These are phyloP conservation scores for Aleiodes testaceus DNA, from an alignment of 2,888 invertebrate species.

Conservation along the genomic window DNA sequence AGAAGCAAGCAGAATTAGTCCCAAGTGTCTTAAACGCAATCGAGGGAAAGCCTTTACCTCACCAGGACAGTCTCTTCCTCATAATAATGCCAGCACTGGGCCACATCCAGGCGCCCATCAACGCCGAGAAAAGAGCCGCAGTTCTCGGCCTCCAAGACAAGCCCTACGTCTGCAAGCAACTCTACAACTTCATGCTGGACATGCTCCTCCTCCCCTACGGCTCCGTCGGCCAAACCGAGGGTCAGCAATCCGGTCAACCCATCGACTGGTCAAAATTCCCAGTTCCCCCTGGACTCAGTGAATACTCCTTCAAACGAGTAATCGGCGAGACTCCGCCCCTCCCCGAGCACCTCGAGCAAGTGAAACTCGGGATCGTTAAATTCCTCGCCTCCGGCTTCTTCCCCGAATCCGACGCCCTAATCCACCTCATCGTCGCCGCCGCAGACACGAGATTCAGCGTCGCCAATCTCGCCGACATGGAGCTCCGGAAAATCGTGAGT, in stretches of 20 bases:
- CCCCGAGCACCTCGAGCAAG: slow-evolving; percentile 86
- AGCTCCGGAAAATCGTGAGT: slow-evolving; percentile 86
- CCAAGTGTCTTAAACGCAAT: slow-evolving; percentile 85
- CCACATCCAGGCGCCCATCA: slow-evolving; percentile 80
- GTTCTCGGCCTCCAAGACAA: slow-evolving; percentile 84
- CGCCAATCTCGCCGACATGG: slow-evolving; percentile 89
- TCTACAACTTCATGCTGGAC: slow-evolving; percentile 87
- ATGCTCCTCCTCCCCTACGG: slow-evolving; percentile 90
- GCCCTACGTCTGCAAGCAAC: slow-evolving; percentile 78
- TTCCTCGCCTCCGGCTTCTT: slow-evolving; percentile 88
- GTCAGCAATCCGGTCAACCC: slow-evolving; percentile 72
- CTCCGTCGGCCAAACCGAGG: slow-evolving; percentile 72
- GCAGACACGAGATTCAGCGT: slow-evolving; percentile 93
- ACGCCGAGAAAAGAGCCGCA: slow-evolving; percentile 78
- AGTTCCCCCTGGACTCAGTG: slow-evolving; percentile 86
- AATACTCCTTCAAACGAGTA: slow-evolving; percentile 84
- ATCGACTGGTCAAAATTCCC: slow-evolving; percentile 70
- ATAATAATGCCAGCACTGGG: slow-evolving; percentile 87
- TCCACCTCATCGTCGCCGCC: slow-evolving; percentile 88
- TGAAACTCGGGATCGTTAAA: slow-evolving; percentile 86
- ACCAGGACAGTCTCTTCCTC: slow-evolving; percentile 89
- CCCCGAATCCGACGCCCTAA: slow-evolving; percentile 81
- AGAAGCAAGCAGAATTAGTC: slow-evolving; percentile 83
- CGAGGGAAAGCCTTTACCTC: slow-evolving; percentile 86
- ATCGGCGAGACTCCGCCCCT: slow-evolving; percentile 81